Conservation (phyloP, 2,797 vertebrate species). For the Zonotrichia albicollis region DNA sequence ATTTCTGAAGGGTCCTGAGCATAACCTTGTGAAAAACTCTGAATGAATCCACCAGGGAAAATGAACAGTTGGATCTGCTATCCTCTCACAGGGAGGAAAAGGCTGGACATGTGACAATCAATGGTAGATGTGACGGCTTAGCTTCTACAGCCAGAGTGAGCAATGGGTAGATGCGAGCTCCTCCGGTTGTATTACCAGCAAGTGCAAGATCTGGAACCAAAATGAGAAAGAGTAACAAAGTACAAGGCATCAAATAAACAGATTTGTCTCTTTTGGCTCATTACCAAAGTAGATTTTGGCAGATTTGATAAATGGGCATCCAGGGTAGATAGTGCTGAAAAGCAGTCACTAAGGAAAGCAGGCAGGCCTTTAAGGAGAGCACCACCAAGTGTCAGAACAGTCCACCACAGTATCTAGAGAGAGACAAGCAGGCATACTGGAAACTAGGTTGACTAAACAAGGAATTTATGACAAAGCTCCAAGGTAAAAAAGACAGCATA, state of each 20-base stretch:
- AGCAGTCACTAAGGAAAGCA: not conserved
- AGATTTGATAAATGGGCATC: not conserved
- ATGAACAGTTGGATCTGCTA: not conserved
- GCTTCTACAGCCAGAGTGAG: not conserved
- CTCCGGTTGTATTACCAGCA: not conserved
- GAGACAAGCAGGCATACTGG: not conserved
- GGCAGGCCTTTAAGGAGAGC: not conserved
- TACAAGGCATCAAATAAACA: not conserved
- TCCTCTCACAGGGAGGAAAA: not conserved
- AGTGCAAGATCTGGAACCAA: not conserved
- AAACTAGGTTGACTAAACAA: not conserved
- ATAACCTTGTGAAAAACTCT: not conserved
- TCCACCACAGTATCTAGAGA: not conserved
- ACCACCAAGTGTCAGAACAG: not conserved
- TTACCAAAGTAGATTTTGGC: not conserved
- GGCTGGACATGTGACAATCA: not conserved
- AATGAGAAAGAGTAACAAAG: not conserved
- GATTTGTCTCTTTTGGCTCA: not conserved
- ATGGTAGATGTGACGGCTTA: not conserved
- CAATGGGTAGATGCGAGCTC: not conserved
- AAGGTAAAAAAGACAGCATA: not conserved
- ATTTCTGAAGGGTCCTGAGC: not conserved
- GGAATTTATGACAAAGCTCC: not conserved
- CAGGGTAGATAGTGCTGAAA: not conserved
- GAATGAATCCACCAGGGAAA: accelerated